Conservation (phyloP, 1,140 invertebrate species). For the Leptopilina clavipes region DNA sequence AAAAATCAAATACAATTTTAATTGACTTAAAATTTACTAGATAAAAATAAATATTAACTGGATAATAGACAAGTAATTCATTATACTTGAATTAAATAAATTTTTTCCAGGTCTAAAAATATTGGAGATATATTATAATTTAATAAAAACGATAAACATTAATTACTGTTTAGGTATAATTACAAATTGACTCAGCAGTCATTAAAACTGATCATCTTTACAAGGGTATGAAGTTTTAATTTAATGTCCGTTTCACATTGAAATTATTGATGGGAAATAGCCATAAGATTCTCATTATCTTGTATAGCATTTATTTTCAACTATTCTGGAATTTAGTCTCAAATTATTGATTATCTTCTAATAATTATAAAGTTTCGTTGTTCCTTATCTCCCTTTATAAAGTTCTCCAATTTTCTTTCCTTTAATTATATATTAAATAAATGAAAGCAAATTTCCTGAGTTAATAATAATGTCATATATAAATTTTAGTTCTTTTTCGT, state of each 20-base stretch:
- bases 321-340: neutral
- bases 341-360: conserved; percentile 13
- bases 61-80: too few species aligned
- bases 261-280: conserved; percentile 13
- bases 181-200: conserved; percentile 41
- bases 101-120: too few species aligned
- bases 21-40: too few species aligned
- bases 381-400: neutral
- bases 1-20: too few species aligned
- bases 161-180: too few species aligned
- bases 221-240: neutral
- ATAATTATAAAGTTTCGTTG: conserved; percentile 3
- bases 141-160: too few species aligned
- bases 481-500: neutral
- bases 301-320: neutral
- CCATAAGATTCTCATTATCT: neutral
- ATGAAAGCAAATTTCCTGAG: neutral
- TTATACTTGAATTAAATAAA: too few species aligned
- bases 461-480: neutral
- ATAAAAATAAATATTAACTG: too few species aligned
- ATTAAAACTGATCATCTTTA: conserved; percentile 50
- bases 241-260: neutral
- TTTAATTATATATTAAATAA: conserved; percentile 2
- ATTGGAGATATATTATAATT: too few species aligned
- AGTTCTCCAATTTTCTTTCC: neutral